Evolutionary conservation across 2,888 invertebrate genomes (phyloP).

Genomic region (Cerastoderma edule): DNA sequence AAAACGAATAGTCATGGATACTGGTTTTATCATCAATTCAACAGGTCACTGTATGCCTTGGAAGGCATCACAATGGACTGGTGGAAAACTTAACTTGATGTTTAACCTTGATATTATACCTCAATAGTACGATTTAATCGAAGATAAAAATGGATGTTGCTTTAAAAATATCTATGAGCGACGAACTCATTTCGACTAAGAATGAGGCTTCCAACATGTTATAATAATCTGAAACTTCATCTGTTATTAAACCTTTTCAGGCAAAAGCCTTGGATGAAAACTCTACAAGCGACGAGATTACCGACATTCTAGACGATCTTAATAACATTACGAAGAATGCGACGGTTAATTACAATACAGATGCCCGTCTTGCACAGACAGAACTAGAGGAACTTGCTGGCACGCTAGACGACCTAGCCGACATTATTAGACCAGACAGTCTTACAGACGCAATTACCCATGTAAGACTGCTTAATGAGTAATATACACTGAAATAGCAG

Average conservation of each 20-base stretch:
- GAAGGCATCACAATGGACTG: no score
- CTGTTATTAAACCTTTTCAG: conserved; percentile 4
- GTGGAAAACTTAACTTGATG: no score
- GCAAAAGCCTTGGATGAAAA: conserved; percentile 2
- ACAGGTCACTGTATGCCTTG: no score
- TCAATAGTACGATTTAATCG: no score
- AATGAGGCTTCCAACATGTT: background rate
- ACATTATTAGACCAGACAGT: background rate
- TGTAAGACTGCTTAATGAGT: background rate
- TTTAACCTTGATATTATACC: no score
- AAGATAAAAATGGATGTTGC: background rate
- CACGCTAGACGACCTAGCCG: conserved; percentile 7
- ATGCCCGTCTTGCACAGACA: background rate
- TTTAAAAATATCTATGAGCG: background rate
- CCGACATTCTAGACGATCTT: background rate
- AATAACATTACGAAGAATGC: background rate
- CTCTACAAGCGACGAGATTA: conserved; percentile 4
- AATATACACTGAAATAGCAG: no score
- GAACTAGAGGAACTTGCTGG: background rate
- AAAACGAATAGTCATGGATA: no score
- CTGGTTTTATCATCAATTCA: no score
- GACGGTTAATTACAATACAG: background rate
- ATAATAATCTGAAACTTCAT: background rate
- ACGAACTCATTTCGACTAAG: background rate
- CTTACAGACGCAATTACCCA: conserved; percentile 9